These are phyloP conservation scores for Crocidura indochinensis DNA, from an alignment of 2,797 vertebrate species.

Conservation along the genomic window DNA sequence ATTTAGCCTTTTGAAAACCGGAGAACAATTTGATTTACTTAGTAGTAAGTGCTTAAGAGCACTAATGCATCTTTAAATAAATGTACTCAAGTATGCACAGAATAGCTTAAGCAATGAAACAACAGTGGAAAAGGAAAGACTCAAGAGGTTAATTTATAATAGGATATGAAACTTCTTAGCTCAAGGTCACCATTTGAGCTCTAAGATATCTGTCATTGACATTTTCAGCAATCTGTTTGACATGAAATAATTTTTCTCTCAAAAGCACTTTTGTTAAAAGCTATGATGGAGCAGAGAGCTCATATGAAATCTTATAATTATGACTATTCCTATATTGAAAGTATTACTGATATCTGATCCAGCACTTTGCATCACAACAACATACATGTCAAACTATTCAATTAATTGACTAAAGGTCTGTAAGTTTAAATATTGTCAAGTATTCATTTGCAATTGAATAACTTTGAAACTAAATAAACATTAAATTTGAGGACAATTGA, in stretches of 20 bases:
- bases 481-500: neutral
- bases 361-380: neutral
- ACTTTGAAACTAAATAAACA: neutral
- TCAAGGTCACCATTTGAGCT: constrained; percentile 25
- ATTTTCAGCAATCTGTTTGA: constrained; percentile 15
- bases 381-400: neutral
- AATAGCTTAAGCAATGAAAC: constrained; percentile 52
- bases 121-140: constrained; percentile 32
- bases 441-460: neutral
- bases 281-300: neutral
- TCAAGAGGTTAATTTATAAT: constrained; percentile 27
- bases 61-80: constrained; percentile 74
- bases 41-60: constrained; percentile 64
- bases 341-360: neutral
- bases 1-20: constrained; percentile 53
- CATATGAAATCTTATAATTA: neutral
- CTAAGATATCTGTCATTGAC: constrained; percentile 22
- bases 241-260: constrained; percentile 47
- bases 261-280: constrained; percentile 37
- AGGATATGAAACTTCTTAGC: constrained; percentile 27
- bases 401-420: constrained; percentile 7
- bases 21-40: constrained; percentile 37
- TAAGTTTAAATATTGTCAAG: neutral
- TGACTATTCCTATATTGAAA: constrained; percentile 11
- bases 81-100: neutral